Conservation (phyloP, 2,888 invertebrate genomes). For the Dynastes maya region DNA sequence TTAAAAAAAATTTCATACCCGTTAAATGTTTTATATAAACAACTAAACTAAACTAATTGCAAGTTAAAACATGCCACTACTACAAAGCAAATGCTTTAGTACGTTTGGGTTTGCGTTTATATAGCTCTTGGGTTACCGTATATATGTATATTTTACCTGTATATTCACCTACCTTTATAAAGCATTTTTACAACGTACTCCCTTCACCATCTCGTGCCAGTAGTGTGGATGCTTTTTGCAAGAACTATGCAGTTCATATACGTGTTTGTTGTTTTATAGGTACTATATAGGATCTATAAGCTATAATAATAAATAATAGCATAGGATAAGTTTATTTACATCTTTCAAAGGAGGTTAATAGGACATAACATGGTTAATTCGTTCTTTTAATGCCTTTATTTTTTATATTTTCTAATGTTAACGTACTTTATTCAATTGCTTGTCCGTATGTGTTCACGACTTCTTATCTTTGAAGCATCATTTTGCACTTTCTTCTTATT, state of each 20-base stretch:
- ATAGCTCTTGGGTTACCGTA: constrained; percentile 57
- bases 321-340: constrained; percentile 49
- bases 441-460: constrained; percentile 18
- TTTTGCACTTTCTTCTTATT: constrained; percentile 28
- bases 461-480: constrained; percentile 11
- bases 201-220: constrained; percentile 58
- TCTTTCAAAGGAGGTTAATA: constrained; percentile 53
- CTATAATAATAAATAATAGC: constrained; percentile 48
- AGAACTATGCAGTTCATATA: constrained; percentile 50
- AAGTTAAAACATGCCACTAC: constrained; percentile 58
- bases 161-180: constrained; percentile 59
- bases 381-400: constrained; percentile 36
- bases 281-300: constrained; percentile 31
- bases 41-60: constrained; percentile 52
- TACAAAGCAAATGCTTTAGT: constrained; percentile 60
- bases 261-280: constrained; percentile 49
- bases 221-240: constrained; percentile 47
- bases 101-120: constrained; percentile 59
- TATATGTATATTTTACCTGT: constrained; percentile 53
- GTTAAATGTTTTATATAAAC: constrained; percentile 50
- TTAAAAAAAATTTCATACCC: constrained; percentile 55
- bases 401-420: constrained; percentile 23
- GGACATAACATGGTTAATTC: constrained; percentile 46
- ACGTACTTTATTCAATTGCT: constrained; percentile 12
- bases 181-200: constrained; percentile 60